These are phyloP conservation scores for Urophycis tenuis DNA, from an alignment of 2,797 vertebrate species.

Conservation along the genomic window DNA sequence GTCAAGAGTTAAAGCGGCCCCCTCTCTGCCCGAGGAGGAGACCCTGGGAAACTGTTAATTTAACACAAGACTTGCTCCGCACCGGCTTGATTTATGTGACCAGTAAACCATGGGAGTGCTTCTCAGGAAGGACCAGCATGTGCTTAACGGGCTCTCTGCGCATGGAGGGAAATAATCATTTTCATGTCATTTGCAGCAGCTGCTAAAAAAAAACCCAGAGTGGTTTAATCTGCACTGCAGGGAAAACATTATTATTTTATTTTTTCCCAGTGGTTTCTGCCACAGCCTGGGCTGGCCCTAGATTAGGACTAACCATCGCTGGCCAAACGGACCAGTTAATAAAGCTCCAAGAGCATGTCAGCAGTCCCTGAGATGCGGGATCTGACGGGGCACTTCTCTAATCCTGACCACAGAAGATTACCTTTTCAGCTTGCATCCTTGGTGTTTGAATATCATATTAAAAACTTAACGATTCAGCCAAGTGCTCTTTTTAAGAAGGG, in stretches of 20 bases:
- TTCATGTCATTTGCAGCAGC: slow-evolving; percentile 55
- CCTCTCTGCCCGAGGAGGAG: slow-evolving; percentile 27
- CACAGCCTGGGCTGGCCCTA: slow-evolving; percentile 36
- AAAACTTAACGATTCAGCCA: slow-evolving; percentile 31
- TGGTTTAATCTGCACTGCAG: slow-evolving; percentile 41
- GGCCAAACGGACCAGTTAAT: slow-evolving; percentile 46
- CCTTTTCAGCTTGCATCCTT: slow-evolving; percentile 47
- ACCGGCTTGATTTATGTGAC: slow-evolving; percentile 31
- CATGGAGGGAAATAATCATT: slow-evolving; percentile 47
- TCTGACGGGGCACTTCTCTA: slow-evolving; percentile 56
- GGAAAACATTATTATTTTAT: slow-evolving; percentile 25
- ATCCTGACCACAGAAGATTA: slow-evolving; percentile 58
- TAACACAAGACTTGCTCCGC: slow-evolving; percentile 40
- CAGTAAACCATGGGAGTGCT: slow-evolving; percentile 40
- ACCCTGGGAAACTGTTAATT: slow-evolving; percentile 40
- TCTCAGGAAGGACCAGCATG: slow-evolving; percentile 48
- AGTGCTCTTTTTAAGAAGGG: slow-evolving; percentile 17
- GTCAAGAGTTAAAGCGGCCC: slow-evolving; percentile 34
- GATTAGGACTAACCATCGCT: slow-evolving; percentile 45
- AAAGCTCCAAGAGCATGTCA: slow-evolving; percentile 46
- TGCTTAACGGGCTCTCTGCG: slow-evolving; percentile 55
- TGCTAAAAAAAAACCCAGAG: slow-evolving; percentile 39
- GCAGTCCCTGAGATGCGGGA: slow-evolving; percentile 45
- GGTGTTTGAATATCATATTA: slow-evolving; percentile 46
- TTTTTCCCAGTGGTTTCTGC: slow-evolving; percentile 31